These are phyloP conservation scores for Myrmecophaga tridactyla DNA, from an alignment of 2,113 vertebrate genomes.

Conservation along the genomic window DNA sequence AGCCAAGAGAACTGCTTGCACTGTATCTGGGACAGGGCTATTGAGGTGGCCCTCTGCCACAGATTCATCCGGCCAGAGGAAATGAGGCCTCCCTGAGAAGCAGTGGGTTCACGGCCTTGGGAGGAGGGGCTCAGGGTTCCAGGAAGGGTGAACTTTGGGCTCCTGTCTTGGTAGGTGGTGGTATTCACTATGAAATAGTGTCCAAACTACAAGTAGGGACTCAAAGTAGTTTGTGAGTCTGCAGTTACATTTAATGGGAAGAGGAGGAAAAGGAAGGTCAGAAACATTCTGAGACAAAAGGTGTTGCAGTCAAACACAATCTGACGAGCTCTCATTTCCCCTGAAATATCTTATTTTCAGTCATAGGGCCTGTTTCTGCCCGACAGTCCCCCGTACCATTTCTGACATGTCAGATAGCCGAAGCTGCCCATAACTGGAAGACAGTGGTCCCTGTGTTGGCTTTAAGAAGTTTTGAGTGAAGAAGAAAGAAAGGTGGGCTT, in stretches of 20 bases:
- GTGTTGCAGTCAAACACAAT: background rate
- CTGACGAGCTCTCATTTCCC: background rate
- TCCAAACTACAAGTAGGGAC: constrained; percentile 25
- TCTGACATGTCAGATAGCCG: background rate
- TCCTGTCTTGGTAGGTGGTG: background rate
- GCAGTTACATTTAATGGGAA: background rate
- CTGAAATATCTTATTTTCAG: background rate
- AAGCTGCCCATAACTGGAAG: constrained; percentile 3
- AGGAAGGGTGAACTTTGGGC: background rate
- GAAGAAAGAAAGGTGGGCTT: constrained; percentile 34
- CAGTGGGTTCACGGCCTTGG: background rate
- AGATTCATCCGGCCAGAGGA: background rate
- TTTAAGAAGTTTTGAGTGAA: background rate
- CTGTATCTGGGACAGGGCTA: background rate
- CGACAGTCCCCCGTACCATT: background rate
- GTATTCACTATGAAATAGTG: background rate
- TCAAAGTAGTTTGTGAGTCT: background rate
- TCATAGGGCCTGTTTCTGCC: background rate
- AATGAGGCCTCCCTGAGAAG: background rate
- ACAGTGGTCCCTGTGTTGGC: background rate
- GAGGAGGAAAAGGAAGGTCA: background rate
- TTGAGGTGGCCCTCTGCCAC: background rate
- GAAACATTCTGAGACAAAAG: background rate
- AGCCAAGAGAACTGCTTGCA: background rate
- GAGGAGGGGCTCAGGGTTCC: background rate